Evolutionary conservation across 2,113 vertebrate species (phyloP).

Genomic region (Calidris pugnax): DNA sequence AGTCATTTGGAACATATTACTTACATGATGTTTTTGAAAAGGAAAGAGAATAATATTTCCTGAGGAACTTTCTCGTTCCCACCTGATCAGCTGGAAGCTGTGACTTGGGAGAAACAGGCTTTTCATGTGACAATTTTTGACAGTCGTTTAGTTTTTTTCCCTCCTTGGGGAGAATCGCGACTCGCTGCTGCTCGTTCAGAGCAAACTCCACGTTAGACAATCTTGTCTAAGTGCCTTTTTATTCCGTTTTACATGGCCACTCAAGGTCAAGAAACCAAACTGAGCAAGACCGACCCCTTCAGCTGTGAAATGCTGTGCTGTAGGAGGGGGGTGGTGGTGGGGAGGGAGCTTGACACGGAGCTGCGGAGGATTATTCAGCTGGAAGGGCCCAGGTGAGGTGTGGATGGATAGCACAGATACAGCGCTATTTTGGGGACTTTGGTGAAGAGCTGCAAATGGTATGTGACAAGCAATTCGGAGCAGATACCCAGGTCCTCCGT

Average conservation of each 20-base stretch:
- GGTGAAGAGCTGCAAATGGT: not conserved
- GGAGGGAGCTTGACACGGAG: not conserved
- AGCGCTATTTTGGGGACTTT: not conserved
- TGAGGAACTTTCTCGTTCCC: conserved; percentile 11
- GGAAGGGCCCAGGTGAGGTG: conserved; percentile 38
- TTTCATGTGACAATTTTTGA: conserved; percentile 7
- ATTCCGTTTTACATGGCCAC: conserved; percentile 39
- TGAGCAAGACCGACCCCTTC: conserved; percentile 21
- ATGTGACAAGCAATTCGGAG: not conserved
- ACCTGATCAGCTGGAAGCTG: not conserved
- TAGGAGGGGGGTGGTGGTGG: not conserved
- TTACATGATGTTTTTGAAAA: not conserved
- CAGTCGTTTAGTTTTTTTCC: not conserved
- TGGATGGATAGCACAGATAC: not conserved
- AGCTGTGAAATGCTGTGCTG: conserved; percentile 45
- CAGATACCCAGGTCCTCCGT: not conserved
- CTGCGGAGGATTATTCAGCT: not conserved
- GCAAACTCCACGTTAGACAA: not conserved
- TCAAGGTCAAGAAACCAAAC: conserved; percentile 38
- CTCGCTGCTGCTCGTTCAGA: not conserved
- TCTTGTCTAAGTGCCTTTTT: conserved; percentile 49
- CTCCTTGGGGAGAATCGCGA: not conserved
- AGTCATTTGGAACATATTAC: not conserved
- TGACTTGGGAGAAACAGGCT: not conserved
- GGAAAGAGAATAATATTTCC: conserved; percentile 24